Evolutionary conservation across 2,888 invertebrate genomes (phyloP), one percentile per base, ranked within the genome.

Genomic region (Amiota mariae): DNA sequence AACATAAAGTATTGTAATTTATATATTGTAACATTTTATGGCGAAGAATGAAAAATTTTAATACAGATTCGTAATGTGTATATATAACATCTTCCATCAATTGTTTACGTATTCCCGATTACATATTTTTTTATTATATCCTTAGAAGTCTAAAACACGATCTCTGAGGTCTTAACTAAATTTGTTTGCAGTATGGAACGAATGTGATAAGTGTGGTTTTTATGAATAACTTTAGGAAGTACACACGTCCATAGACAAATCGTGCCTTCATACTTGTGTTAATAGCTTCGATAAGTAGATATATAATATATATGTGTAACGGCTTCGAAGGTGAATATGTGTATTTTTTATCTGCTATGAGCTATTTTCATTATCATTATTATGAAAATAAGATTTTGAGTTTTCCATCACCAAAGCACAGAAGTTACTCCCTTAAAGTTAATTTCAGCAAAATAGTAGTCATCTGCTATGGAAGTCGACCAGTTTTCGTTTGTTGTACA

Each of bases 71-170:
- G 18, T 51, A 51, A 51, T 18, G 36, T 66, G 18, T 66, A 67
- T 59, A 20, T 18, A 67, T 67, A n/a, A 20, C n/a, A 51, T 67
- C n/a, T 67, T 67, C 51, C 18, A 49, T 67, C 24, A 51, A 51
- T 51, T 20, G 67, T 15, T 67, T 67, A 67, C 49, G 49, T 51
- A 67, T 67, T 49, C 67, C 67, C 67, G 51, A 67, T 13, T 67
- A 67, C 51, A 20, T 46, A 15, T n/a, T n/a, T 20, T 24, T 13
- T 67, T 49, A 51, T 51, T 51, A 18, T 47, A 8, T 51, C 54
- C 54, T 51, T 51, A 11, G 20, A 11, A 59, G 20, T 20, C 11
- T 8, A 11, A 18, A 59, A 13, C 57, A 59, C 2, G 4, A 51
- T 51, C 54, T 51, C n/a, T 51, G 54, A 2, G 54, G n/a, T 51